These are phyloP conservation scores for Bactericera cockerelli DNA, from an alignment of 1,140 invertebrate species.

Conservation along the genomic window DNA sequence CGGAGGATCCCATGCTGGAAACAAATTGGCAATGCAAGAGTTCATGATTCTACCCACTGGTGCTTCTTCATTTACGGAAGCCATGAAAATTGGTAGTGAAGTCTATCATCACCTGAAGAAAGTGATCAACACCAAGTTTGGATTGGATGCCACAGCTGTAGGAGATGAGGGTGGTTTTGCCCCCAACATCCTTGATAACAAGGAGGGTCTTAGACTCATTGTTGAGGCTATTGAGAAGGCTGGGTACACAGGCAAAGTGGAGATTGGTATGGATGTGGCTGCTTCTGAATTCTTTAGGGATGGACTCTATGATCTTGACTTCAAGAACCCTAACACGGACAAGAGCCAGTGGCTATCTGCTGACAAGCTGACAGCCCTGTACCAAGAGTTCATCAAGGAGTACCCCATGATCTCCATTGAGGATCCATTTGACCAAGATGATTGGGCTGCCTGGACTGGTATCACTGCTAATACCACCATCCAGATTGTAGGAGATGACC, in stretches of 20 bases:
- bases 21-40: constrained; percentile 98
- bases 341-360: constrained; percentile 50
- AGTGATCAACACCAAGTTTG: constrained; percentile 89
- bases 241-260: constrained; percentile 82
- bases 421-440: constrained; percentile 96
- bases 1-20: constrained; percentile 96
- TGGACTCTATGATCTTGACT: constrained; percentile 89
- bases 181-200: constrained; percentile 93
- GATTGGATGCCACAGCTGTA: constrained; percentile 89
- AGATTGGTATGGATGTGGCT: constrained; percentile 99
- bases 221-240: constrained; percentile 83
- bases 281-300: constrained; percentile 84
- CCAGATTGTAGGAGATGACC: constrained; percentile 88
- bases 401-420: constrained; percentile 97
- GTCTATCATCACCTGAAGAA: constrained; percentile 93
- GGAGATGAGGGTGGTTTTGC: constrained; percentile 99
- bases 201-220: constrained; percentile 80
- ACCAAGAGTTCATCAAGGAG: constrained; percentile 79
- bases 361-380: constrained; percentile 70
- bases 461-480: constrained; percentile 65
- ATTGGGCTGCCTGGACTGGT: constrained; percentile 84
- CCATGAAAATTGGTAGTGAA: constrained; percentile 96
- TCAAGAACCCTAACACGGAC: constrained; percentile 79
- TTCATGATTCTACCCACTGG: constrained; percentile 88
- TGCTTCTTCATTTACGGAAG: constrained; percentile 82